These are phyloP conservation scores for Heterodera schachtii DNA, from an alignment of 1,140 invertebrate species.

Conservation along the genomic window DNA sequence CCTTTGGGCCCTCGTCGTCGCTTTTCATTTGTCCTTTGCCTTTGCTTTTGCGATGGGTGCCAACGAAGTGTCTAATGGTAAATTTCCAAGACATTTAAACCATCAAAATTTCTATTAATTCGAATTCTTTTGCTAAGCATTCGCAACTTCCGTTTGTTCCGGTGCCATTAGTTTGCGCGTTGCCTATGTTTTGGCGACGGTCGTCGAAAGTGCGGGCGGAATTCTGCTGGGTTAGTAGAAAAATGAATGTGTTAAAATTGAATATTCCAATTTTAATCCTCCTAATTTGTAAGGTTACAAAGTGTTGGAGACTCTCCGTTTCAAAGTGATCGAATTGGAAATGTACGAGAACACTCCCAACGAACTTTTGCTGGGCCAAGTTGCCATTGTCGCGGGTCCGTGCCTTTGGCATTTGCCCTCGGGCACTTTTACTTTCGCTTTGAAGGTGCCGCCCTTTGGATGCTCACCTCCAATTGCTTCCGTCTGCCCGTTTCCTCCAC, in stretches of 20 bases:
- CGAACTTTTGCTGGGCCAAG: conserved; percentile 45
- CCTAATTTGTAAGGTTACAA: conserved; percentile 66
- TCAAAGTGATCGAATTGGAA: conserved; percentile 56
- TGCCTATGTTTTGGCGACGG: conserved; percentile 79
- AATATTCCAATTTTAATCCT: neutral
- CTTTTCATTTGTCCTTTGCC: conserved; percentile 87
- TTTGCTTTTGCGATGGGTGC: conserved; percentile 94
- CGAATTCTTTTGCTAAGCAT: conserved; percentile 18
- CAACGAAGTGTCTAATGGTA: conserved; percentile 74
- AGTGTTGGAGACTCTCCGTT: conserved; percentile 64
- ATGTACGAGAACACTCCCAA: conserved; percentile 52
- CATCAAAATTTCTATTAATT: neutral
- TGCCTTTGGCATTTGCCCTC: neutral
- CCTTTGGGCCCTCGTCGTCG: conserved; percentile 72
- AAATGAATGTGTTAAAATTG: too few relatives aligned
- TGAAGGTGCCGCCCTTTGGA: conserved; percentile 79
- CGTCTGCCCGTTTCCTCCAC: conserved; percentile 88
- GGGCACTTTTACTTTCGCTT: neutral
- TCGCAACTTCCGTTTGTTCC: conserved; percentile 39
- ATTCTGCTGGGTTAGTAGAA: conserved; percentile 66
- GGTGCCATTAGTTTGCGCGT: conserved; percentile 71
- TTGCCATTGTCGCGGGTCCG: conserved; percentile 44
- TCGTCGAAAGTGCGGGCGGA: conserved; percentile 80
- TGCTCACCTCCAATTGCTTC: conserved; percentile 86
- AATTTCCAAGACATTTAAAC: neutral